Percentiles rank a stretch among this genome's conserved stretches.
These are phyloP conservation scores for Melanargia galathea DNA, from an alignment of 2,888 invertebrate species.

Conservation along the genomic window DNA sequence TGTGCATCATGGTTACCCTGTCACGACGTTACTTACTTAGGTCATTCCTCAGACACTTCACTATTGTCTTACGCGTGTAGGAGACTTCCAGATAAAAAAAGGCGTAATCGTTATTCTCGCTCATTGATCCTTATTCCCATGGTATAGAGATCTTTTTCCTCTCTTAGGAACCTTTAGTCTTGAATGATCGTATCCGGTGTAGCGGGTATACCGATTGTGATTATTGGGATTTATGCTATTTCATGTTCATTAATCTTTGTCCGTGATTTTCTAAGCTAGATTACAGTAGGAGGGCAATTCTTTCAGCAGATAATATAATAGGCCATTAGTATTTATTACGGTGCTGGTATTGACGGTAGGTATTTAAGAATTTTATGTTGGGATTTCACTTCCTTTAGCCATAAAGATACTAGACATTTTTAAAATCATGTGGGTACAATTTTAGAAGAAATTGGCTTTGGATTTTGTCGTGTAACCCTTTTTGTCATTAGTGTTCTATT, in stretches of 20 bases:
- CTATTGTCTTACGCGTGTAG: constrained; percentile 65
- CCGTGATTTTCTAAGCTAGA: constrained; percentile 8
- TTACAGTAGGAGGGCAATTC: constrained; percentile 1
- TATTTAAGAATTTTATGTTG: neutral
- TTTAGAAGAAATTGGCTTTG: no score
- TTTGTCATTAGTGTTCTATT: neutral
- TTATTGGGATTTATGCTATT: constrained; percentile 26
- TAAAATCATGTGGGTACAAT: neutral
- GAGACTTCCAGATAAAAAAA: constrained; percentile 50
- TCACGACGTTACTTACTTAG: constrained; percentile 42
- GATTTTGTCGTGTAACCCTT: neutral
- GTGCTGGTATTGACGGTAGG: no score
- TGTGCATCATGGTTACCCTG: constrained; percentile 33
- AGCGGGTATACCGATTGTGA: constrained; percentile 20
- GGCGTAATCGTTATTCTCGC: constrained; percentile 23
- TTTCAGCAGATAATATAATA: neutral
- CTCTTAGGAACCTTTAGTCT: neutral
- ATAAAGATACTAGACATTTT: neutral
- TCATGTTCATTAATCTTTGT: constrained; percentile 14
- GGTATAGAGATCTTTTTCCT: constrained; percentile 42
- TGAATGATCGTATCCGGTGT: constrained; percentile 21
- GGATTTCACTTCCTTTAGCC: neutral
- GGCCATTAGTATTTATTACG: neutral
- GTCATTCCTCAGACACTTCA: constrained; percentile 52
- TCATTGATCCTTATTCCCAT: constrained; percentile 36